Percentiles rank a stretch among this genome's conserved stretches.
Evolutionary conservation across 30 jellyfish, hydroid and myxozoan genomes (phyloP).

Genomic region (Chironex yamaguchii): DNA sequence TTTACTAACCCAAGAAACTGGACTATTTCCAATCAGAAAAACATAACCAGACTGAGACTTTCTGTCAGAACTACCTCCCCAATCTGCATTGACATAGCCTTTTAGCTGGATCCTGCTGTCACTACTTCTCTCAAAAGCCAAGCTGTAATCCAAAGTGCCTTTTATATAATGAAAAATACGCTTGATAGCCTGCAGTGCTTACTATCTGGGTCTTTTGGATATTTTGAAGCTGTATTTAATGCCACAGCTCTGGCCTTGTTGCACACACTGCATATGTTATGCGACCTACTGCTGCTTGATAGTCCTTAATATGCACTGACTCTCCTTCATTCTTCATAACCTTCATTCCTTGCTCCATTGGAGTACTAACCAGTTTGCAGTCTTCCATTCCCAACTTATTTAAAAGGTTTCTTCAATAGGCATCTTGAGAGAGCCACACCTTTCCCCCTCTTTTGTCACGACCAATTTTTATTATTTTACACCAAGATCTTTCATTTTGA

Average conservation of each 20-base stretch:
- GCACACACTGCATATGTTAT: conserved; percentile 36
- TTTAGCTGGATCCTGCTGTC: conserved; percentile 1
- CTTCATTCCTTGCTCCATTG: conserved; percentile 34
- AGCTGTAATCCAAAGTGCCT: not conserved
- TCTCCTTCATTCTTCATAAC: conserved; percentile 15
- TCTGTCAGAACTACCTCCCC: conserved; percentile 13
- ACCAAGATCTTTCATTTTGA: conserved; percentile 56
- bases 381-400: conserved; percentile 24
- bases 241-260: conserved; percentile 56
- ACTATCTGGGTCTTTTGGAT: not conserved
- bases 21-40: not conserved
- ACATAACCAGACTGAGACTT: conserved; percentile 19
- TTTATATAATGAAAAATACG: not conserved
- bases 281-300: conserved; percentile 49
- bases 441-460: conserved; percentile 22
- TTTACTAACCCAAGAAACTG: not conserved
- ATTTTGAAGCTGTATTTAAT: too few species aligned
- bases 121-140: not conserved
- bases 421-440: conserved; percentile 19
- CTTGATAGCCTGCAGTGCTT: not conserved
- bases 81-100: conserved; percentile 27
- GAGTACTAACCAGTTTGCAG: conserved; percentile 46
- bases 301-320: conserved; percentile 27
- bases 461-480: conserved; percentile 25
- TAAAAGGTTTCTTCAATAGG: conserved; percentile 16